Conservation (phyloP, 1,140 invertebrate species). For the Nomia melanderi region DNA sequence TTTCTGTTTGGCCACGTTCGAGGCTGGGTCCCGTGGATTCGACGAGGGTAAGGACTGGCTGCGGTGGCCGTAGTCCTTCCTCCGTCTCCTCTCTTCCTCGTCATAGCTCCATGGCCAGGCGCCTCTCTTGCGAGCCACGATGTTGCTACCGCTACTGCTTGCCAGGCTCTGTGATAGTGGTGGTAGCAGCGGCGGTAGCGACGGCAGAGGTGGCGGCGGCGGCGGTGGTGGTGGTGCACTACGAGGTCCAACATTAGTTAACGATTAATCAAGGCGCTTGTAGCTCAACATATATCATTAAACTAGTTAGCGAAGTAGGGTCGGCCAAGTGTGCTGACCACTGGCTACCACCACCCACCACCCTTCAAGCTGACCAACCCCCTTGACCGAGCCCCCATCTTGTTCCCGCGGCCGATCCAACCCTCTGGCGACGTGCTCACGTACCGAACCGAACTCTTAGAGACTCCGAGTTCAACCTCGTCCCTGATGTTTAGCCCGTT, state of each 20-base stretch:
- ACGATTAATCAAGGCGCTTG: constrained; percentile 82
- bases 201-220: constrained; percentile 47
- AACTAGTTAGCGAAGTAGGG: constrained; percentile 82
- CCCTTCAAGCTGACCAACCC: constrained; percentile 54
- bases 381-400: constrained; percentile 57
- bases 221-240: constrained; percentile 69
- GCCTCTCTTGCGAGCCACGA: constrained; percentile 30
- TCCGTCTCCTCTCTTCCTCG: constrained; percentile 52
- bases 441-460: constrained; percentile 79
- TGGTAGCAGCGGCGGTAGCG: constrained; percentile 8
- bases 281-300: constrained; percentile 82
- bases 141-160: constrained; percentile 33
- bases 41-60: constrained; percentile 66
- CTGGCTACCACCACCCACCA: constrained; percentile 73
- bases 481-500: constrained; percentile 65
- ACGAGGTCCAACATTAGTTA: constrained; percentile 82
- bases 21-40: constrained; percentile 69
- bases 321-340: constrained; percentile 82
- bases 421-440: constrained; percentile 75
- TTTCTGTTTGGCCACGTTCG: constrained; percentile 75
- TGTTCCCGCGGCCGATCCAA: constrained; percentile 60
- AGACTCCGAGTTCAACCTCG: constrained; percentile 69
- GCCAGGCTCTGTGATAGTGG: constrained; percentile 43
- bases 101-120: constrained; percentile 60
- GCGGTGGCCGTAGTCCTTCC: constrained; percentile 69